Evolutionary conservation across 2,888 invertebrate genomes (phyloP), one percentile per base, ranked within the genome.

Genomic region (Danaus chrysippus): DNA sequence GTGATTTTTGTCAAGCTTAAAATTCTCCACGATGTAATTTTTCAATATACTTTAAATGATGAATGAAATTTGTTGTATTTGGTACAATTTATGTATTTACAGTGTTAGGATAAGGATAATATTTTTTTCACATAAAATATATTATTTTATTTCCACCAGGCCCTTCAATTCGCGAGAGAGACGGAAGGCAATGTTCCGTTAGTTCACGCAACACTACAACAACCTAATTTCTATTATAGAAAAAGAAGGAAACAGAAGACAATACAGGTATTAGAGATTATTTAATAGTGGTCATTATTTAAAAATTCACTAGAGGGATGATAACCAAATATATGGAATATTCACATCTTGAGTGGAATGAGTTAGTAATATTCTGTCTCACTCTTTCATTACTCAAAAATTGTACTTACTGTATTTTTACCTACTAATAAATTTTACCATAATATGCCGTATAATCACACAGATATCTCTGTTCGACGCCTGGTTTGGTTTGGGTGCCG

Each of bases 151-250:
- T 68, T 66, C 17, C 54, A 67, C 64, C 61, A 58, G 3, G n/a
- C 46, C 13, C 55, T 67, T n/a, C 65, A 64, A 13, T 52, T 67
- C n/a, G 64, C 68, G 52, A 66, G 67, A 41, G 61, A 70, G 58
- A 59, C 53, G 9, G 54, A 62, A 58, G 66, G 75, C 0, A 78
- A 73, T 58, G 12, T 87, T 13, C 78, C 85, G 0, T 70, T 90
- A 0, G 1, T 87, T 0, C 83, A 87, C 63, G 43, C 78, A 1
- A 82, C 78, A 0, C 68, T 91, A 19, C 72, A 81, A 0, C 90
- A 91, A 67, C 91, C 90, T 0, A 91, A 90, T 67, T 61, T 91
- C 1, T 91, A 90, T 65, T 89, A 81, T 66, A 86, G 80, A 81
- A 77, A 72, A 49, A 81, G 72, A 59, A 82, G 76, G 57, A 58